Conservation (phyloP, 1,140 invertebrate species). For the Harpegnathos saltator region DNA sequence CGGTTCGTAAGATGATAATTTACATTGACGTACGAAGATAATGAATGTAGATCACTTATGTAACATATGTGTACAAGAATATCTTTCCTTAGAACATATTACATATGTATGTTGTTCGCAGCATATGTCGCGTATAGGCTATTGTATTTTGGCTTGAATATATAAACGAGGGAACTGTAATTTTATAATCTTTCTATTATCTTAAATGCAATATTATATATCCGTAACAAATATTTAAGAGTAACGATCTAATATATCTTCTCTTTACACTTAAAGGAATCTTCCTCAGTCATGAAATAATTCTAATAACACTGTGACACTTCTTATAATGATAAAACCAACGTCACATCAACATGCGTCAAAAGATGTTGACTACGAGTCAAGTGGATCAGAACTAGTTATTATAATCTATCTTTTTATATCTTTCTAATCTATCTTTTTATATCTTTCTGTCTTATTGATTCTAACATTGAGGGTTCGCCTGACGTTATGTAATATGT, state of each 20-base stretch:
- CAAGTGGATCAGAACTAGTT: too few species aligned
- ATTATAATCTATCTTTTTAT: too few species aligned
- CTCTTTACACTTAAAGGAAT: background rate
- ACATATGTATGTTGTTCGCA: background rate
- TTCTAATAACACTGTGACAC: background rate
- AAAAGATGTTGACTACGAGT: background rate
- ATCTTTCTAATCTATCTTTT: too few species aligned
- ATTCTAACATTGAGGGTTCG: too few species aligned
- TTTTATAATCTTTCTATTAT: background rate
- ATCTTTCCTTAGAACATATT: slow-evolving; percentile 1
- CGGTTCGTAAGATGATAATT: slow-evolving; percentile 21
- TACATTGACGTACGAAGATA: slow-evolving; percentile 23
- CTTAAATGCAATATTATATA: background rate
- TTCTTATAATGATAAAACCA: background rate
- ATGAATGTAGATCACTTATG: background rate
- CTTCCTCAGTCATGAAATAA: background rate
- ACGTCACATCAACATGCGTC: background rate
- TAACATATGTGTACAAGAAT: slow-evolving; percentile 17
- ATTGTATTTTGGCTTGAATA: slow-evolving; percentile 37
- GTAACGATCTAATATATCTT: slow-evolving; percentile 14
- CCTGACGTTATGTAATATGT: too few species aligned
- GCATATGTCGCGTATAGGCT: background rate
- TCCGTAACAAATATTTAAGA: background rate
- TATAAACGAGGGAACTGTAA: slow-evolving; percentile 13
- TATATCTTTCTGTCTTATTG: too few species aligned